Evolutionary conservation across 2,113 vertebrate species (phyloP).

Genomic region (Macrotis lagotis): DNA sequence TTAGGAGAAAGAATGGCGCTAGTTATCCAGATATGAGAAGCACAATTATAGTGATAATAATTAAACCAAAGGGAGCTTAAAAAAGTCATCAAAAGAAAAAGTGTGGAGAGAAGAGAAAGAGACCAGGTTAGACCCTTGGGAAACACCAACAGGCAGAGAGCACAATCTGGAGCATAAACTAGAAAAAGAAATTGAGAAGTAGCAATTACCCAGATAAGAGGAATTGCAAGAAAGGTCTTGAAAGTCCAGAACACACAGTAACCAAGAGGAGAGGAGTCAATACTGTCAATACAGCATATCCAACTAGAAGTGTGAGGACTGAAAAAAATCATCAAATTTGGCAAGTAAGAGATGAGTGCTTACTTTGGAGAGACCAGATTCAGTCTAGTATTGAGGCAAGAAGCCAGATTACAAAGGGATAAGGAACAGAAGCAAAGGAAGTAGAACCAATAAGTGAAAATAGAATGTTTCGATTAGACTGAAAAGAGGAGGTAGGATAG

Average conservation of each 20-base stretch:
- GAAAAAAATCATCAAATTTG: neutral
- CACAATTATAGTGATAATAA: neutral
- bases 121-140: neutral
- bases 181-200: neutral
- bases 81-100: neutral
- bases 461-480: neutral
- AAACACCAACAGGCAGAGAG: neutral
- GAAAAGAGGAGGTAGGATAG: neutral
- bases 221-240: neutral
- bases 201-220: neutral
- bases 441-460: neutral
- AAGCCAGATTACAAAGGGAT: neutral
- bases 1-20: no score
- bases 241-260: neutral
- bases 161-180: neutral
- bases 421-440: neutral
- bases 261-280: neutral
- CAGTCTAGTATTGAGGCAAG: no score
- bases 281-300: neutral
- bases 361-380: neutral
- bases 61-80: neutral
- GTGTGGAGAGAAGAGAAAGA: neutral
- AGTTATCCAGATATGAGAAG: no score
- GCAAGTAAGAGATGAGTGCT: neutral
- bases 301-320: neutral